Evolutionary conservation across 2,888 invertebrate species (phyloP).

Genomic region (Eutolmus rufibarbis): DNA sequence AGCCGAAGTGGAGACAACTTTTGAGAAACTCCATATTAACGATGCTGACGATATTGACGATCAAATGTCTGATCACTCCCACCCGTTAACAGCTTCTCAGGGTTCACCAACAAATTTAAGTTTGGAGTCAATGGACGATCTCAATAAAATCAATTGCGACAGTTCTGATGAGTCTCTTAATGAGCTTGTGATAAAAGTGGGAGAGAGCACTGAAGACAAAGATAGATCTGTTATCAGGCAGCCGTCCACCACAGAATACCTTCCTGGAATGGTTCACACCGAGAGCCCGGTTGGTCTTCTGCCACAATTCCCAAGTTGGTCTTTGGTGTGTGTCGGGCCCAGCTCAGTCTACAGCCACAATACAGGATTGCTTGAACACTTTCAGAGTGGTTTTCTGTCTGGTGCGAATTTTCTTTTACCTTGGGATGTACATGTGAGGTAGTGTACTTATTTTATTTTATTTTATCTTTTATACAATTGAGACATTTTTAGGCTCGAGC

Average conservation of each 20-base stretch:
- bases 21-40: constrained; percentile 51
- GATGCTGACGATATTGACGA: constrained; percentile 49
- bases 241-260: constrained; percentile 87
- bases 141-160: constrained; percentile 51
- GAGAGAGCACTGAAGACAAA: constrained; percentile 54
- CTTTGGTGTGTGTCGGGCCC: constrained; percentile 86
- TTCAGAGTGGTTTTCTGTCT: constrained; percentile 87
- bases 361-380: constrained; percentile 80
- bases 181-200: constrained; percentile 58
- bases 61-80: constrained; percentile 48
- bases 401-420: constrained; percentile 91
- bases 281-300: constrained; percentile 77
- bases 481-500: constrained; percentile 51
- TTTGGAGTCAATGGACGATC: constrained; percentile 51
- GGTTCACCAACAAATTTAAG: constrained; percentile 53
- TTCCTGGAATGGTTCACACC: constrained; percentile 89
- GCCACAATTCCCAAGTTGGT: constrained; percentile 91
- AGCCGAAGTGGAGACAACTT: constrained; percentile 57
- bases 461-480: not conserved
- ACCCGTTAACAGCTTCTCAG: constrained; percentile 52
- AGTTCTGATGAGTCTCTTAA: constrained; percentile 53
- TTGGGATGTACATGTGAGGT: constrained; percentile 83
- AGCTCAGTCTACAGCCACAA: constrained; percentile 90
- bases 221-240: constrained; percentile 71
- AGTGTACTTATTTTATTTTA: not conserved